A percentile compares a stretch with the other conserved stretches of the same genome.
Conservation (phyloP, 2,888 invertebrate genomes). For the Drosophila rubida region DNA sequence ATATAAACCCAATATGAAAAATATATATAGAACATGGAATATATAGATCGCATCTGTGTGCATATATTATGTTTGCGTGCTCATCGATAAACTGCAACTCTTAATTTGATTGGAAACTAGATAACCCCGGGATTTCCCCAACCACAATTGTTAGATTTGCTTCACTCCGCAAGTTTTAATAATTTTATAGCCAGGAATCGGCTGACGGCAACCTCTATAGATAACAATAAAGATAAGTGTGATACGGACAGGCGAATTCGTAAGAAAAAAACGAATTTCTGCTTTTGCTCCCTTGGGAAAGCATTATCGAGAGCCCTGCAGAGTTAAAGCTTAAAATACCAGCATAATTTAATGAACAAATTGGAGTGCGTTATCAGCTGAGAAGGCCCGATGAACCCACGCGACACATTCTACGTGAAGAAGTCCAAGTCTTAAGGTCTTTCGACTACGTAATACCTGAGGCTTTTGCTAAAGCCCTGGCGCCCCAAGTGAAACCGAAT, state of each 20-base stretch:
- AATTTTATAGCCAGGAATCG: too few species aligned
- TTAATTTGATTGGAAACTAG: neutral
- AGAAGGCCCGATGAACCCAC: neutral
- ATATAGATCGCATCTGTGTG: conserved; percentile 10
- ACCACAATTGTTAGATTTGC: neutral
- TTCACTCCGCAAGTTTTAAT: too few species aligned
- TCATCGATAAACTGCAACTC: neutral
- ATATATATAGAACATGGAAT: conserved; percentile 21
- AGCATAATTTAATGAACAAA: neutral
- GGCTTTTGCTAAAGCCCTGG: too few species aligned
- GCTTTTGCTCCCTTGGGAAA: too few species aligned
- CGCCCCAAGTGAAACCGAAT: neutral
- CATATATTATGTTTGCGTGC: neutral
- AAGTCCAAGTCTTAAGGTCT: neutral
- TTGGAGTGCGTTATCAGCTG: neutral
- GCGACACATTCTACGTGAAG: neutral
- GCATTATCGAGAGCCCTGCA: too few species aligned
- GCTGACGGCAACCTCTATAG: too few species aligned
- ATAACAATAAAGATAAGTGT: neutral
- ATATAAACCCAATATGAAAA: conserved; percentile 31
- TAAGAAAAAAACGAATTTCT: too few species aligned
- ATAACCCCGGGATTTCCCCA: neutral
- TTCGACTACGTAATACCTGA: neutral
- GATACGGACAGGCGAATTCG: neutral
- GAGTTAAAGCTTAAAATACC: neutral